A percentile compares a stretch with the other conserved stretches of the same genome.
Evolutionary conservation across 2,888 invertebrate species (phyloP).

Genomic region (Lithophane leautieri): DNA sequence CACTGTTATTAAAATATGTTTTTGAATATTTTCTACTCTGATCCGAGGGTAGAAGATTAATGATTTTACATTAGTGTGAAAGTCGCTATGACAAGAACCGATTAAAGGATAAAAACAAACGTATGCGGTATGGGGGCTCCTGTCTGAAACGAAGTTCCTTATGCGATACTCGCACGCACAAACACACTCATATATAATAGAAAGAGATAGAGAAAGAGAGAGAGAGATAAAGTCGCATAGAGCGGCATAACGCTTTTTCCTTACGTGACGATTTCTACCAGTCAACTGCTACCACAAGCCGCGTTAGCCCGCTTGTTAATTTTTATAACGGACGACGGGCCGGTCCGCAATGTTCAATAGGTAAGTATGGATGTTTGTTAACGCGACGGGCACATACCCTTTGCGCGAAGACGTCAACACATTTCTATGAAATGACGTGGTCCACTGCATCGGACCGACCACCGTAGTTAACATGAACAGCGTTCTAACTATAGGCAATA

Average conservation of each 20-base stretch:
- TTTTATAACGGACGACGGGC: too few species aligned
- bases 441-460: too few species aligned
- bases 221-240: too few species aligned
- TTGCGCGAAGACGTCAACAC: too few species aligned
- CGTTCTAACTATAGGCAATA: too few species aligned
- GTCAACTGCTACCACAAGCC: background rate
- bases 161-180: background rate
- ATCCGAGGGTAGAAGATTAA: background rate
- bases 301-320: background rate
- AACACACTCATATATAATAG: background rate
- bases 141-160: background rate
- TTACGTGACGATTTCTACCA: background rate
- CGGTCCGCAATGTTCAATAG: too few species aligned
- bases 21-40: background rate
- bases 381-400: too few species aligned
- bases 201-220: background rate
- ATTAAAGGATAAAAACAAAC: background rate
- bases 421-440: too few species aligned
- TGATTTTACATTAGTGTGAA: background rate
- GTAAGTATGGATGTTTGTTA: too few species aligned
- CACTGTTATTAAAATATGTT: slow-evolving; percentile 41
- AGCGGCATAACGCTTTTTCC: background rate
- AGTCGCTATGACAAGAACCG: background rate
- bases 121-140: background rate
- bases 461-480: too few species aligned